A percentile compares a stretch with the other conserved stretches of the same genome.
Conservation (phyloP, 2,888 invertebrate species). For the Drosophila emarginata region DNA sequence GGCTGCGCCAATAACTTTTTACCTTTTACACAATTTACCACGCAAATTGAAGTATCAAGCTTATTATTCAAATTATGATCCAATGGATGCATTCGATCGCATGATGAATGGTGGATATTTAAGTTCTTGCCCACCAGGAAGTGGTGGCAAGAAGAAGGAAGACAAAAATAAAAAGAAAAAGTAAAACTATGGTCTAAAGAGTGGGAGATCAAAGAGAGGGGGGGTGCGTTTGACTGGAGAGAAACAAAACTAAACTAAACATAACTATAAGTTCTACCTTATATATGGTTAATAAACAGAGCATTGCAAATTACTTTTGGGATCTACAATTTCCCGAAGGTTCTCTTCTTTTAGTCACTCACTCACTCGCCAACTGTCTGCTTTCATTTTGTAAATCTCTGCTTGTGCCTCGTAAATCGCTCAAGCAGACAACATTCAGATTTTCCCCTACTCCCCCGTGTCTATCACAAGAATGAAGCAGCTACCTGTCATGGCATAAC, state of each 20-base stretch:
- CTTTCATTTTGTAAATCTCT: conserved; percentile 17
- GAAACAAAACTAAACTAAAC: neutral
- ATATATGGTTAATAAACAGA: conserved; percentile 39
- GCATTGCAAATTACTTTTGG: conserved; percentile 50
- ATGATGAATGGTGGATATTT: conserved; percentile 53
- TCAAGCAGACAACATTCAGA: neutral
- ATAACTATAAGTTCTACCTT: conserved; percentile 1
- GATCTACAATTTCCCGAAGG: neutral
- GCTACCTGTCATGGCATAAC: conserved; percentile 13
- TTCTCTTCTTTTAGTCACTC: neutral
- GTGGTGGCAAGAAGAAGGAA: conserved; percentile 42
- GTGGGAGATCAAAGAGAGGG: no score
- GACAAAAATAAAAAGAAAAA: conserved; percentile 24
- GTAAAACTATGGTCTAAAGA: conserved; percentile 2
- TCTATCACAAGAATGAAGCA: neutral
- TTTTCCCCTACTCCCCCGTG: neutral
- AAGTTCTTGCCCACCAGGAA: conserved; percentile 36
- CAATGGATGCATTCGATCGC: conserved; percentile 58
- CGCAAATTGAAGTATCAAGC: conserved; percentile 32
- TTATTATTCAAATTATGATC: conserved; percentile 58
- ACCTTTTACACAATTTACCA: conserved; percentile 35
- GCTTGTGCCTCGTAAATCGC: conserved; percentile 13
- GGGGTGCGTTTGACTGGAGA: no score
- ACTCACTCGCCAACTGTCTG: neutral
- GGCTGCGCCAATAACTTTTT: conserved; percentile 16